Conservation (phyloP, 1,140 invertebrate species). For the Pseudomyrmex gracilis region DNA sequence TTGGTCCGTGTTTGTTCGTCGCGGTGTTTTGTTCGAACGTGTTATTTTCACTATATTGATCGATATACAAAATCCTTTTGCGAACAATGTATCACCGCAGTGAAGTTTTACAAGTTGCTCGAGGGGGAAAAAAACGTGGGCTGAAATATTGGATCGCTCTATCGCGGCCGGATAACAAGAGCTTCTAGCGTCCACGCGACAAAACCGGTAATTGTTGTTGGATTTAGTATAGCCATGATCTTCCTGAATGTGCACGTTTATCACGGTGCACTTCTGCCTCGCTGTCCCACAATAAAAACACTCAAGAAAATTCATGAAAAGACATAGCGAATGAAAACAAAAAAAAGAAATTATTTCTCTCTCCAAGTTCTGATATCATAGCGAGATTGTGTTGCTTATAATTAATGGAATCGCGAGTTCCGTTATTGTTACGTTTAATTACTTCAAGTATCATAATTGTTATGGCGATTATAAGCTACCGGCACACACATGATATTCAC, state of each 20-base stretch:
- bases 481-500: conserved; percentile 15
- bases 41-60: neutral
- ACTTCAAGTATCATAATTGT: conserved; percentile 57
- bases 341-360: conserved; percentile 16
- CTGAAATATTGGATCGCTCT: conserved; percentile 51
- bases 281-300: conserved; percentile 40
- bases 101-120: conserved; percentile 13
- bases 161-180: conserved; percentile 42
- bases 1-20: neutral
- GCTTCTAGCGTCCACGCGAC: conserved; percentile 35
- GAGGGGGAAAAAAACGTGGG: neutral
- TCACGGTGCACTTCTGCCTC: conserved; percentile 11
- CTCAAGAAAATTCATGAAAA: conserved; percentile 18
- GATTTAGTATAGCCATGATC: conserved; percentile 56
- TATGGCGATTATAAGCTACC: conserved; percentile 41
- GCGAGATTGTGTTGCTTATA: conserved; percentile 51
- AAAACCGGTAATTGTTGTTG: conserved; percentile 53
- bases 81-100: conserved; percentile 10
- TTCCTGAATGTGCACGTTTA: conserved; percentile 38
- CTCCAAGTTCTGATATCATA: neutral
- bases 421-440: conserved; percentile 53
- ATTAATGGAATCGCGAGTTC: conserved; percentile 38
- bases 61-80: neutral
- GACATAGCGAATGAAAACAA: neutral
- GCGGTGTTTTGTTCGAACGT: neutral